Conservation (phyloP, 2,797 vertebrate genomes). For the Orientallactaga sibirica region DNA sequence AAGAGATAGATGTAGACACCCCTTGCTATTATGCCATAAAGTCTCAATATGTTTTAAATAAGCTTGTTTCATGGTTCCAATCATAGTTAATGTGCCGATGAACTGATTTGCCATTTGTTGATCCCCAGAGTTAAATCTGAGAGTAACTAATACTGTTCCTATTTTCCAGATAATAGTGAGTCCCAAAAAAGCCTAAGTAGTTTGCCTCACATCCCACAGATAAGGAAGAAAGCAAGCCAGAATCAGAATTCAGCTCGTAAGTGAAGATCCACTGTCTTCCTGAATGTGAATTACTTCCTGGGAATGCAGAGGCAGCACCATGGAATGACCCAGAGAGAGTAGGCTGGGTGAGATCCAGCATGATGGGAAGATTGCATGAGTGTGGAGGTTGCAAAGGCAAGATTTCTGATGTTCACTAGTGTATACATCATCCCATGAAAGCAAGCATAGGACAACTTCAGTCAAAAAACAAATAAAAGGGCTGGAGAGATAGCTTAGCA, state of each 20-base stretch:
- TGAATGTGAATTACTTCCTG: neutral
- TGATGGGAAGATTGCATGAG: neutral
- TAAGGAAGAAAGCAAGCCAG: neutral
- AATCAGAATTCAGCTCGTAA: slow-evolving; percentile 11
- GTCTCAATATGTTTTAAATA: slow-evolving; percentile 12
- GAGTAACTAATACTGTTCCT: neutral
- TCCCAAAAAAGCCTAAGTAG: neutral
- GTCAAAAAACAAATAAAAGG: neutral
- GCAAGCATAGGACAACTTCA: neutral
- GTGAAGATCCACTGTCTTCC: neutral
- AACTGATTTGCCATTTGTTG: neutral
- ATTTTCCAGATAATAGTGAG: neutral
- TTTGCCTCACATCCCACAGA: neutral
- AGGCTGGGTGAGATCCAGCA: neutral
- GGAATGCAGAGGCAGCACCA: neutral
- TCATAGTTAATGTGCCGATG: neutral
- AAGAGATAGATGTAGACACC: neutral
- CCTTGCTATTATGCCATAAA: neutral
- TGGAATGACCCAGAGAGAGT: neutral
- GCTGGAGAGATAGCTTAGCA: no score
- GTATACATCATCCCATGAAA: neutral
- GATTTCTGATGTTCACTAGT: slow-evolving; percentile 11
- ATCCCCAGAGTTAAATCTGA: neutral
- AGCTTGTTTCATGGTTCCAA: neutral
- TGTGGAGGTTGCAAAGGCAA: neutral